These are phyloP conservation scores for Ophion costatus DNA, from an alignment of 2,888 invertebrate genomes.

Conservation along the genomic window DNA sequence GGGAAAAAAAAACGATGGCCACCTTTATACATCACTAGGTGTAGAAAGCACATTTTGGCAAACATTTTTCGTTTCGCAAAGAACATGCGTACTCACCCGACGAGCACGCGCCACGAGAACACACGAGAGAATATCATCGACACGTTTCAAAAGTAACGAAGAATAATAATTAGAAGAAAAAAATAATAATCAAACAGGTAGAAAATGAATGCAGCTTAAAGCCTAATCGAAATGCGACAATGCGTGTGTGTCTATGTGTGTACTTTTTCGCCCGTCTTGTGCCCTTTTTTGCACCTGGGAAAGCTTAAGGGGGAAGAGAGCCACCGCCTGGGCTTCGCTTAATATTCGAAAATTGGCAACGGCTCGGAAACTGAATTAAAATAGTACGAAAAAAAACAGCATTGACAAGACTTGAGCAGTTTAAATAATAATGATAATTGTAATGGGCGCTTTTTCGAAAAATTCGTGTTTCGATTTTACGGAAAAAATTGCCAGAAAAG, in stretches of 20 bases:
- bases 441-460: no score
- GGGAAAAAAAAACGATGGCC: neutral
- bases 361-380: constrained; percentile 68
- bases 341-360: constrained; percentile 69
- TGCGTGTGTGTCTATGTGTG: constrained; percentile 24
- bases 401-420: no score
- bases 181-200: constrained; percentile 49
- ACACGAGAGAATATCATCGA: neutral
- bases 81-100: constrained; percentile 22
- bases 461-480: neutral
- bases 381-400: no score
- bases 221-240: constrained; percentile 61
- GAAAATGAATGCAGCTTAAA: constrained; percentile 73
- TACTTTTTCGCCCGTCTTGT: constrained; percentile 31
- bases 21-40: neutral
- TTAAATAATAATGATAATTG: no score
- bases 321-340: constrained; percentile 72
- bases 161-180: constrained; percentile 19
- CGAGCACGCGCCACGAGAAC: neutral
- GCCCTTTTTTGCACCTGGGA: constrained; percentile 59
- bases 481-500: neutral
- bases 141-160: neutral
- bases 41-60: constrained; percentile 46
- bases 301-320: constrained; percentile 65
- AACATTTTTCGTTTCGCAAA: neutral